Evolutionary conservation across 1,140 invertebrate genomes (phyloP).

Genomic region (Paralvinella palmiformis): DNA sequence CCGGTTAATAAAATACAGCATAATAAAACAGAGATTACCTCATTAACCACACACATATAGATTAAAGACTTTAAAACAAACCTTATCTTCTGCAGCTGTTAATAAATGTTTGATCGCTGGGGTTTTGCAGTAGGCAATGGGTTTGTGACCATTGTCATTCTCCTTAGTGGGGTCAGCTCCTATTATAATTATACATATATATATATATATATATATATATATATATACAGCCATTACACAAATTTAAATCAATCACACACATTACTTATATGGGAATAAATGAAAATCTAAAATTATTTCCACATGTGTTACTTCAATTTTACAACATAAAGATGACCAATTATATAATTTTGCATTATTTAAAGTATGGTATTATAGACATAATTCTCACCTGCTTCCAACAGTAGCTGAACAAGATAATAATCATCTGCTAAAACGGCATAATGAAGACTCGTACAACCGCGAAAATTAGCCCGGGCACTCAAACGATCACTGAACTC

Average conservation of each 20-base stretch:
- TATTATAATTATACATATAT: constrained; percentile 24
- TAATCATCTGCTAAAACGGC: constrained; percentile 70
- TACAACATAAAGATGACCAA: neutral
- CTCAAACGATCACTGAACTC: constrained; percentile 74
- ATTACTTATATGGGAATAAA: neutral
- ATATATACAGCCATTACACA: neutral
- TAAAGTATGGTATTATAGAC: neutral
- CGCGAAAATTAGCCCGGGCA: constrained; percentile 65
- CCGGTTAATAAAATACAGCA: neutral
- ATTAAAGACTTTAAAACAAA: too few species aligned
- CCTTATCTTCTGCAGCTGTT: constrained; percentile 43
- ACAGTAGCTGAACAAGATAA: constrained; percentile 51
- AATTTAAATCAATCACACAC: neutral
- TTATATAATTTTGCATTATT: neutral
- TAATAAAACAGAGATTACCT: too few species aligned
- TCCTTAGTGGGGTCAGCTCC: constrained; percentile 56
- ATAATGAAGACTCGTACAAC: constrained; percentile 86
- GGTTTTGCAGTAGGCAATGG: constrained; percentile 65
- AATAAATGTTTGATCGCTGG: constrained; percentile 53
- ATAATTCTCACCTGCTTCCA: constrained; percentile 40
- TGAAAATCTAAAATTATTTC: neutral
- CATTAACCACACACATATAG: too few species aligned
- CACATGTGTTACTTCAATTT: neutral
- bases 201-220: neutral
- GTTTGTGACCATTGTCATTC: constrained; percentile 71